Conservation (phyloP, 2,113 vertebrate genomes). For the Actenoides lindsayi region DNA sequence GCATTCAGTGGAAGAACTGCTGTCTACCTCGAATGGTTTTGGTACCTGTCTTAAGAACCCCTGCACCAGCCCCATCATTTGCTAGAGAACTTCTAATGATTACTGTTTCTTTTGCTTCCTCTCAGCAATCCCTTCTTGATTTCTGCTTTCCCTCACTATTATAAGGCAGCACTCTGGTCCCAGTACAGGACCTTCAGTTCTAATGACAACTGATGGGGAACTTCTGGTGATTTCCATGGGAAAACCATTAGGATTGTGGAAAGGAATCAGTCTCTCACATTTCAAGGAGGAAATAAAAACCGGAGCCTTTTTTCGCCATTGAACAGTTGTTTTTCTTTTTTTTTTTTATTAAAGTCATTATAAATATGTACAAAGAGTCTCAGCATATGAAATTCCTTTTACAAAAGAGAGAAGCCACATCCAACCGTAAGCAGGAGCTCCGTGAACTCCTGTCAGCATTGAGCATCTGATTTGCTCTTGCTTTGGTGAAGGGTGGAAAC, state of each 20-base stretch:
- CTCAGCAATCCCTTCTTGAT: background rate
- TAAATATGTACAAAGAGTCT: constrained; percentile 85
- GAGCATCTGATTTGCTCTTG: background rate
- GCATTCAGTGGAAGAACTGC: background rate
- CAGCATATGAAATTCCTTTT: constrained; percentile 81
- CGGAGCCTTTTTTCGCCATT: background rate
- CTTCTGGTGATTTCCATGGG: background rate
- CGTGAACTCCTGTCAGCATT: background rate
- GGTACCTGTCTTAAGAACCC: background rate
- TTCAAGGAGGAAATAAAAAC: constrained; percentile 5
- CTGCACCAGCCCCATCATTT: background rate
- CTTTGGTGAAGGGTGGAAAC: constrained; percentile 40
- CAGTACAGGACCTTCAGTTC: background rate
- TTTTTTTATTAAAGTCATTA: constrained; percentile 82
- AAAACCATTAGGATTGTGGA: background rate
- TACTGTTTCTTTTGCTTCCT: background rate
- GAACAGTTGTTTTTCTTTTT: constrained; percentile 61
- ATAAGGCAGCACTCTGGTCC: background rate
- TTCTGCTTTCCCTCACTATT: background rate
- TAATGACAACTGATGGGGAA: background rate
- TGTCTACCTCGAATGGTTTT: background rate
- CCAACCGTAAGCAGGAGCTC: background rate
- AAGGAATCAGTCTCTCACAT: background rate
- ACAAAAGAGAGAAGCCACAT: constrained; percentile 76
- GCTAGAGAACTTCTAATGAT: background rate